A percentile compares a stretch with the other conserved stretches of the same genome.
These are phyloP conservation scores for Pachliopta kotzebuea DNA, from an alignment of 2,888 invertebrate genomes.

Conservation along the genomic window DNA sequence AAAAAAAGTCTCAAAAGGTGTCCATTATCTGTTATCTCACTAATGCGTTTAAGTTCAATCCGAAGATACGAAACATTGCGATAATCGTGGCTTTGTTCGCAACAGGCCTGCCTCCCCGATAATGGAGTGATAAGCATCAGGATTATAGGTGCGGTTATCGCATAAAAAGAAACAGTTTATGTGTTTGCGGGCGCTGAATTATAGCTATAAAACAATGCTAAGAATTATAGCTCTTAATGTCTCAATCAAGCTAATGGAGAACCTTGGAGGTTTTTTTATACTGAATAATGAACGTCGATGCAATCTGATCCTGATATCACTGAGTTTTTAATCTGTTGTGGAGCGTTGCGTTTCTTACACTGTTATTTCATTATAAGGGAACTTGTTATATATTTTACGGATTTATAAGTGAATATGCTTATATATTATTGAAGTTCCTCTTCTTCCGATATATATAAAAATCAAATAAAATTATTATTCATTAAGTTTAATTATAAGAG, in stretches of 20 bases:
- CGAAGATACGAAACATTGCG: conserved; percentile 19
- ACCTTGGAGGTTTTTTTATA: conserved; percentile 15
- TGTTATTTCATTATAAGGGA: too few relatives aligned
- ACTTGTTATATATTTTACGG: too few relatives aligned
- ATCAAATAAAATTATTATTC: too few relatives aligned
- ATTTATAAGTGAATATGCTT: too few relatives aligned
- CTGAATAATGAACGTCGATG: conserved; percentile 27
- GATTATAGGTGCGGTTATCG: conserved; percentile 29
- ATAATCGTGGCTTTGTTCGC: conserved; percentile 24
- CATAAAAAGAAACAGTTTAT: conserved; percentile 28
- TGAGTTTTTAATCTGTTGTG: conserved; percentile 15
- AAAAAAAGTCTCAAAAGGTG: neutral
- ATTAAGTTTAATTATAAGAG: too few relatives aligned
- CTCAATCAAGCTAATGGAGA: conserved; percentile 29
- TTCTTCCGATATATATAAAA: too few relatives aligned
- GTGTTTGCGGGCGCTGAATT: conserved; percentile 21
- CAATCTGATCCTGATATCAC: conserved; percentile 26
- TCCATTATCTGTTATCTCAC: conserved; percentile 15
- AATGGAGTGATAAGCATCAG: conserved; percentile 27
- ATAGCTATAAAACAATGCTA: conserved; percentile 21
- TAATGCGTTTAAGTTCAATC: conserved; percentile 24
- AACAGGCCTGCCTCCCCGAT: conserved; percentile 20
- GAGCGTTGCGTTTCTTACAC: neutral
- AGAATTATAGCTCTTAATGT: conserved; percentile 28
- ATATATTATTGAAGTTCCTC: too few relatives aligned